phyloP scores from a whole-genome alignment of 2,888 invertebrate species.

The Anodontia alba region DNA sequence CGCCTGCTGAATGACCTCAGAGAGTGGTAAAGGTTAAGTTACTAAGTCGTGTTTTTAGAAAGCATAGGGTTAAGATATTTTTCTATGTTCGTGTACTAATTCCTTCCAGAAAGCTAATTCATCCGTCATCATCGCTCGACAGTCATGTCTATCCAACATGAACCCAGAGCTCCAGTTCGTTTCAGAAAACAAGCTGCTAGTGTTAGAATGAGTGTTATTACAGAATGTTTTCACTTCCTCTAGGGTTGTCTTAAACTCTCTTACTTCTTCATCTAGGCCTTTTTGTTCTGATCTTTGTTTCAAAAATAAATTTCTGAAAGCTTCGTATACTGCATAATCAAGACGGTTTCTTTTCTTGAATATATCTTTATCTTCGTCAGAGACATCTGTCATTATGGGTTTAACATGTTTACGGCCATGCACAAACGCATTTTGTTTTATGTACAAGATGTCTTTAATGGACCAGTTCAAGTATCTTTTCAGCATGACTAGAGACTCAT shows the following conservation, averaged over 20 bases:
- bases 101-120: background rate
- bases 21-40: no score
- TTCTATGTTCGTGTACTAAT: background rate
- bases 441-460: conserved; percentile 24
- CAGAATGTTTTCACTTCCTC: background rate
- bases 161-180: background rate
- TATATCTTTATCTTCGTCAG: background rate
- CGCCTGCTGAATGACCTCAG: background rate
- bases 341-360: background rate
- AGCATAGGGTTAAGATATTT: no score
- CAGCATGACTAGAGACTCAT: conserved; percentile 23
- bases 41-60: no score
- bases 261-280: background rate
- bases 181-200: background rate
- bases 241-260: background rate
- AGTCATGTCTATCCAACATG: background rate
- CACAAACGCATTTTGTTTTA: background rate
- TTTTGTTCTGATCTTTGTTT: background rate
- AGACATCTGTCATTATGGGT: background rate
- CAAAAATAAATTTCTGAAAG: background rate
- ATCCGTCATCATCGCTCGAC: background rate
- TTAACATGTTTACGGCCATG: background rate
- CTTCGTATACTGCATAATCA: background rate
- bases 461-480: conserved; percentile 13
- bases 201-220: background rate